Percentiles rank a stretch among this genome's conserved stretches.
phyloP scores from a whole-genome alignment of 1,140 invertebrate species.

The Drosophila pallidifrons region DNA sequence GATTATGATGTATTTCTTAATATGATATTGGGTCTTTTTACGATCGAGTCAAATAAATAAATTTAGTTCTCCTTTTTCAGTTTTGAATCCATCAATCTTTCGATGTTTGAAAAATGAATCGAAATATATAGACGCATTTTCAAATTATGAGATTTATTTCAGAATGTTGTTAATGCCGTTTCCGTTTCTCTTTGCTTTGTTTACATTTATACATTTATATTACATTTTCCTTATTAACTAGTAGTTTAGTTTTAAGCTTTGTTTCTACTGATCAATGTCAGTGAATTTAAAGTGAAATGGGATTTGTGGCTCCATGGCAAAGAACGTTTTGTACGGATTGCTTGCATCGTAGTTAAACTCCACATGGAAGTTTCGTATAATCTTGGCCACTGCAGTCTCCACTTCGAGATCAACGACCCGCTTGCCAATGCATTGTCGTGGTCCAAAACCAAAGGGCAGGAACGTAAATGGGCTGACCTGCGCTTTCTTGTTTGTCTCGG shows the following conservation, averaged over 20 bases:
- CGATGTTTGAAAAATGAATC: too few relatives aligned
- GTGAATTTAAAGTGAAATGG: slow-evolving; percentile 65
- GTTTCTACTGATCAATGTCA: slow-evolving; percentile 45
- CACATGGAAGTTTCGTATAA: slow-evolving; percentile 87
- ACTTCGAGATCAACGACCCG: slow-evolving; percentile 90
- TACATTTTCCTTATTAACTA: not conserved
- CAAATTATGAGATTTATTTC: too few relatives aligned
- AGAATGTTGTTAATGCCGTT: too few relatives aligned
- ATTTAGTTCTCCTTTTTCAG: too few relatives aligned
- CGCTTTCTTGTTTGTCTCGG: slow-evolving; percentile 50
- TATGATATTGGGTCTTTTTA: too few relatives aligned
- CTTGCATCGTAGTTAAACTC: slow-evolving; percentile 85
- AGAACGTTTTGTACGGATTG: slow-evolving; percentile 56
- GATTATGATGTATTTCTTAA: too few relatives aligned
- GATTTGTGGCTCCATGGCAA: slow-evolving; percentile 61
- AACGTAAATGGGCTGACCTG: slow-evolving; percentile 61
- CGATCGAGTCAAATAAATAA: too few relatives aligned
- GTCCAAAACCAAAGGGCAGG: slow-evolving; percentile 87
- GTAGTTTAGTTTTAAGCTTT: too few relatives aligned
- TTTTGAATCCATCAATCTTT: too few relatives aligned
- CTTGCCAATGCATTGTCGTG: slow-evolving; percentile 86
- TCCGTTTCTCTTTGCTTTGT: too few relatives aligned
- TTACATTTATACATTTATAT: not conserved
- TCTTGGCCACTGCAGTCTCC: slow-evolving; percentile 87
- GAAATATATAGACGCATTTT: too few relatives aligned